phyloP scores from a whole-genome alignment of 2,797 vertebrate genomes.

The Mionectes olivaceus region DNA sequence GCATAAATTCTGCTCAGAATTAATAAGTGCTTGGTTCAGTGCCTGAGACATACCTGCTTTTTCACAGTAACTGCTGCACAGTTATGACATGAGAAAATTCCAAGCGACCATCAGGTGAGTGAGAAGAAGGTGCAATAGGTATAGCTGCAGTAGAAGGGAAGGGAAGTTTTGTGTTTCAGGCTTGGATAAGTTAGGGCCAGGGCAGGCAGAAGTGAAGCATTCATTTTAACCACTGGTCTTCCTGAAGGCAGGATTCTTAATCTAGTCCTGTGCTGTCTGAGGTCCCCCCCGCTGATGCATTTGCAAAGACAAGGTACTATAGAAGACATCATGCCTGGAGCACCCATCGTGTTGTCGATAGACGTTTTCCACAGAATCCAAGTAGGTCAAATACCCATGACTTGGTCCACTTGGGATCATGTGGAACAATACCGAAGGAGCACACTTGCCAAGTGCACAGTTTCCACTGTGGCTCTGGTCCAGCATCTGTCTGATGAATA shows the following conservation, averaged over 20 bases:
- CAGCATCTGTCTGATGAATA: neutral
- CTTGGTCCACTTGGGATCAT: neutral
- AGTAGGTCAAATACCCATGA: conserved; percentile 11
- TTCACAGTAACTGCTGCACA: neutral
- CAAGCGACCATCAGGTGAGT: neutral
- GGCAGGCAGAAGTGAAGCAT: neutral
- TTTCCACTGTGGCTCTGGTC: neutral
- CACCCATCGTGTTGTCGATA: neutral
- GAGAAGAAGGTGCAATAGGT: neutral
- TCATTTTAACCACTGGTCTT: neutral
- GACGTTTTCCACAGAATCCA: neutral
- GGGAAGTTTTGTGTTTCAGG: neutral
- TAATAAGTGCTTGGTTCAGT: neutral
- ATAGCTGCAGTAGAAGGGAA: neutral
- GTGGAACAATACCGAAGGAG: neutral
- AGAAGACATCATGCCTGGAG: neutral
- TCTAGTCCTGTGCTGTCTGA: neutral
- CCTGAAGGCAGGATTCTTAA: neutral
- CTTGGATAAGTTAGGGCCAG: neutral
- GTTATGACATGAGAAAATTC: neutral
- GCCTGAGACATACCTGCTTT: neutral
- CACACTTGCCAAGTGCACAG: neutral
- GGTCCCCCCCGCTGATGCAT: neutral
- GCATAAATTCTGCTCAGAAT: neutral
- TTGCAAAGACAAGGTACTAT: neutral